Evolutionary conservation across 2,888 invertebrate genomes (phyloP), one percentile per base, ranked within the genome.

Genomic region (Corbicula japonica): DNA sequence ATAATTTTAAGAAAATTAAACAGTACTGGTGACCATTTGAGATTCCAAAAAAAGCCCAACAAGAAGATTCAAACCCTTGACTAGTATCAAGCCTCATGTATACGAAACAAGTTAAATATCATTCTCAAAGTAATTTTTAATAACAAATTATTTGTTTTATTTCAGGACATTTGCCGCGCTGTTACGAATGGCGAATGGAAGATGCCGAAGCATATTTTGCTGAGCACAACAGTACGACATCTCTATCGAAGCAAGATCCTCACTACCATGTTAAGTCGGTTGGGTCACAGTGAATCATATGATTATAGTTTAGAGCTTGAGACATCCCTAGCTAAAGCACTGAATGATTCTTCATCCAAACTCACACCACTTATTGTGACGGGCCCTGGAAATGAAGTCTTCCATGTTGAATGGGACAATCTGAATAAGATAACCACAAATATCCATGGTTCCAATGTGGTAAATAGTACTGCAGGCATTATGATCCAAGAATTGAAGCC

Each of bases 151-250:
- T n/a, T n/a, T n/a, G n/a, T n/a, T n/a, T n/a, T n/a, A n/a, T n/a
- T n/a, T 1, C 77, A 84, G 61, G 79, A 80, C 48, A 74, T 84
- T 8, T 84, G 83, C 58, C 48, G 81, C n/a, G 83, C 76, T 48
- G 85, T 66, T 18, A 79, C 76, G 32, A 69, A 75, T 68, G 80
- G 79, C 10, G 46, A 72, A 26, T 78, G 76, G 80, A 81, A 82
- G 54, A 26, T 81, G 4, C 32, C 63, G 12, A 63, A 63, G 15
- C 48, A 63, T 30, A 46, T 48, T 28, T 12, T 63, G 4, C 1
- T 63, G 4, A 12, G 10, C 10, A 63, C 26, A 12, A 28, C 63
- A 10, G 35, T 63, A 1, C n/a, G 63, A 12, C 63, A 63, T 35
- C 21, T 63, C 10, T 63, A 46, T 35, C 15, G 63, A 5, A 63